Conservation (phyloP, 1,140 invertebrate genomes). For the Caenorhabditis briggsae region DNA sequence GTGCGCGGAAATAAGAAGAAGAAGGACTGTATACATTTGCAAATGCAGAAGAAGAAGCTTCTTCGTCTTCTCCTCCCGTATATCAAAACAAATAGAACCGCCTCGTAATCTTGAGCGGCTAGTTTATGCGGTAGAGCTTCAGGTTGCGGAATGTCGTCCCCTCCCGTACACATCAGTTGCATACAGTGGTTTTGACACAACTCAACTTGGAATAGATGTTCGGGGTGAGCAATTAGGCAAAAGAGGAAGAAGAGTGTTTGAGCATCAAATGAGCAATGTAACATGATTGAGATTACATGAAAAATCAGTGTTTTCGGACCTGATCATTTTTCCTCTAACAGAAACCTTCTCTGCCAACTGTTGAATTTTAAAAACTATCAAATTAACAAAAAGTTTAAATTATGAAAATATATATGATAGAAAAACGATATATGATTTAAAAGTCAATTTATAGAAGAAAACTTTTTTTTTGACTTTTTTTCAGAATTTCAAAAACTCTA, state of each 20-base stretch:
- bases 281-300: too few species aligned
- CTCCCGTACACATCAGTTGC: slow-evolving; percentile 1
- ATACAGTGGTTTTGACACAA: background rate
- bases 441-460: too few species aligned
- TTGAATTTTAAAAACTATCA: too few species aligned
- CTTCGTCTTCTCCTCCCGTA: slow-evolving; percentile 31
- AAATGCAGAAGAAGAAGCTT: slow-evolving; percentile 40
- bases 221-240: background rate
- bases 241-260: background rate
- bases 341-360: too few species aligned
- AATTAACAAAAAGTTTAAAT: too few species aligned
- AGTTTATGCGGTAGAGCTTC: background rate
- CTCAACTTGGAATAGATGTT: background rate
- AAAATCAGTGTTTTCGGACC: too few species aligned
- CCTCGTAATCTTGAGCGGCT: slow-evolving; percentile 42
- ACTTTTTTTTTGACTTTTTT: too few species aligned
- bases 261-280: too few species aligned
- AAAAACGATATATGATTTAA: too few species aligned
- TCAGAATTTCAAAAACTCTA: too few species aligned
- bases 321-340: background rate
- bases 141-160: too few species aligned
- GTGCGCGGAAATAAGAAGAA: background rate
- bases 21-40: slow-evolving; percentile 48
- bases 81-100: slow-evolving; percentile 48
- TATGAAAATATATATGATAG: too few species aligned